phyloP scores from a whole-genome alignment of 2,797 vertebrate genomes.

The Myotis findleyi region DNA sequence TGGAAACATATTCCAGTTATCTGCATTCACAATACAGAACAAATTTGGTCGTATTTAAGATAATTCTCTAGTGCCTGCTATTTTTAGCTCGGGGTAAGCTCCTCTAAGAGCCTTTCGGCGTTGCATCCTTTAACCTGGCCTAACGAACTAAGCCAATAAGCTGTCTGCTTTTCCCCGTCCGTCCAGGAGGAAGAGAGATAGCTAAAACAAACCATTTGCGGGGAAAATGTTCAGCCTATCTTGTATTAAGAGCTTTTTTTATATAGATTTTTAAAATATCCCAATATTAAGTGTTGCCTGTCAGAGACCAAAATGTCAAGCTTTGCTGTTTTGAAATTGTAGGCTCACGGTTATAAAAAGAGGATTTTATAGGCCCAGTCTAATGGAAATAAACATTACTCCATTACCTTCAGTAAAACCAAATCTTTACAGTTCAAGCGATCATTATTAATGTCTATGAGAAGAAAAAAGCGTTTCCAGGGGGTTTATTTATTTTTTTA shows the following conservation, averaged over 20 bases:
- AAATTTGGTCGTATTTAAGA: slow-evolving; percentile 92
- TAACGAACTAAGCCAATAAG: slow-evolving; percentile 97
- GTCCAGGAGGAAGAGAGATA: slow-evolving; percentile 86
- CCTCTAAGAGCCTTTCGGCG: slow-evolving; percentile 94
- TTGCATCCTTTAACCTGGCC: slow-evolving; percentile 96
- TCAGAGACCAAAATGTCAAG: slow-evolving; percentile 85
- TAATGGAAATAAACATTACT: slow-evolving; percentile 84
- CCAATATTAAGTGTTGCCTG: slow-evolving; percentile 82
- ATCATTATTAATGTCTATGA: slow-evolving; percentile 68
- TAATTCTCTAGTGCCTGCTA: slow-evolving; percentile 93
- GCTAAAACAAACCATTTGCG: slow-evolving; percentile 88
- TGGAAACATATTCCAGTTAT: slow-evolving; percentile 91
- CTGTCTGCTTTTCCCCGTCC: slow-evolving; percentile 89
- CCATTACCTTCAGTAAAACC: slow-evolving; percentile 79
- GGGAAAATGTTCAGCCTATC: slow-evolving; percentile 83
- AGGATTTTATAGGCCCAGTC: slow-evolving; percentile 81
- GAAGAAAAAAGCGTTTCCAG: slow-evolving; percentile 63
- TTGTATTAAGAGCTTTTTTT: slow-evolving; percentile 86
- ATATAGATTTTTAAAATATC: slow-evolving; percentile 80
- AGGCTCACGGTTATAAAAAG: slow-evolving; percentile 81
- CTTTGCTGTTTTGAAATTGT: slow-evolving; percentile 83
- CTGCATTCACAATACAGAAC: slow-evolving; percentile 89
- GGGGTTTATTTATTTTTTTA: slow-evolving; percentile 73
- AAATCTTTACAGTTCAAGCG: slow-evolving; percentile 72
- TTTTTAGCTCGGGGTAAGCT: slow-evolving; percentile 98